These are phyloP conservation scores for Hiodon alosoides DNA, from an alignment of 2,113 vertebrate genomes.

Conservation along the genomic window DNA sequence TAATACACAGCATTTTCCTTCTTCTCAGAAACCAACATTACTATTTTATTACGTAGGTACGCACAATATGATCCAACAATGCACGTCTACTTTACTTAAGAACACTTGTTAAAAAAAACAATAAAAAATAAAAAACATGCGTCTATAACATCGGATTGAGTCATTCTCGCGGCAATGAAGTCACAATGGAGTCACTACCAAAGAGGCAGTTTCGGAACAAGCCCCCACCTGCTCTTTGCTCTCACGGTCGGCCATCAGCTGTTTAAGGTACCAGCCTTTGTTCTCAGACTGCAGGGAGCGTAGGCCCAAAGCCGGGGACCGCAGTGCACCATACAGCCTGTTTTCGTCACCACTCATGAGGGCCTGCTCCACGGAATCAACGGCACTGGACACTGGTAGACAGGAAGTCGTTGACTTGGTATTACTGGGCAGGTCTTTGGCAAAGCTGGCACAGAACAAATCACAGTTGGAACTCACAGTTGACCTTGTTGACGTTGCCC, in stretches of 20 bases:
- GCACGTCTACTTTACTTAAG: too few relatives aligned
- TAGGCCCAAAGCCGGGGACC: conserved; percentile 68
- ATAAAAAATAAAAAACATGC: background rate
- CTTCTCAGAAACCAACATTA: too few relatives aligned
- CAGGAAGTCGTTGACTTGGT: background rate
- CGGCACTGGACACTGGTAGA: conserved; percentile 66
- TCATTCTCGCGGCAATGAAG: background rate
- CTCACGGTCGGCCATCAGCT: conserved; percentile 73
- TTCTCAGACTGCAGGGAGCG: conserved; percentile 74
- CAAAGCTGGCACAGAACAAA: background rate
- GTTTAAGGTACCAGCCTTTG: conserved; percentile 90
- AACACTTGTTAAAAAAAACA: background rate
- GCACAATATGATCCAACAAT: too few relatives aligned
- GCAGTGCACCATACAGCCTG: conserved; percentile 67
- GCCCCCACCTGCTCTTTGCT: conserved; percentile 75
- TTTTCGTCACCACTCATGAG: conserved; percentile 60
- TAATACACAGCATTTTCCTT: background rate
- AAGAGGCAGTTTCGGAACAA: background rate
- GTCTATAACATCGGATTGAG: background rate
- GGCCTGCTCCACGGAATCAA: conserved; percentile 69
- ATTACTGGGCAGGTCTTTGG: background rate
- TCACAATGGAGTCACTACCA: background rate
- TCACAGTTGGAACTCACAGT: conserved; percentile 65
- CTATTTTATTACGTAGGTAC: too few relatives aligned
- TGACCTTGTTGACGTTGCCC: conserved; percentile 93